Base-by-base conservation (phyloP, 2,113 vertebrate genomes). In the Butastur rufipennis region DNA sequence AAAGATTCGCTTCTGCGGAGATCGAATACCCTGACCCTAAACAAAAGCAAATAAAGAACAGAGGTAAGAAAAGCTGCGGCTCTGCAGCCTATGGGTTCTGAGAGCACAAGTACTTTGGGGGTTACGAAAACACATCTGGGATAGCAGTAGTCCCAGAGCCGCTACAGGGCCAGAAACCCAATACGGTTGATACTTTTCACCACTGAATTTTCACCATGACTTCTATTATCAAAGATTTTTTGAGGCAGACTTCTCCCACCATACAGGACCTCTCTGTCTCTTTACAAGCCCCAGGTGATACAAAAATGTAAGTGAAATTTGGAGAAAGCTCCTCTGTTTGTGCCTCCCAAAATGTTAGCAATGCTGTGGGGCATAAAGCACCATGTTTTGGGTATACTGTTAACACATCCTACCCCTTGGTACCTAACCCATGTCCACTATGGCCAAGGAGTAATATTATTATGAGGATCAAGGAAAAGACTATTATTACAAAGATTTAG, bases 21-120 rank as follows among this genome's bases (percentile, higher is more conserved):
- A 92, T 99, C 99, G 0, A 99, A 99, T 55, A 99, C 98, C 77
- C 99, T 83, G 72, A 99, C 99, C 97, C 99, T 99, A 84, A 7
- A 70, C 0, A 19, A 34, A 50, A 29, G 48, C 31, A 6, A 43
- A 58, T 1, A 9, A 20, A 26, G 22, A 26, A 15, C 10, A 34
- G 42, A 40, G 18, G 19, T 7, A 4, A 29, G 23, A 29, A 0
- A 21, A 16, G 34, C 78, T 26, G 67, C 2, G 83, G 9, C 3
- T 5, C 4, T 1, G 16, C 86, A 73, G 63, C 11, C 48, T 15
- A 8, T 0, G 73, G 36, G 14, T 2, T 34, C 74, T 3, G 27
- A 23, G 7, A 40, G 36, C 13, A 38, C 27, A 5, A 25, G 29
- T 25, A 7, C 12, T 34, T 20, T 0, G 6, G 72, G 58, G 66